A percentile compares a stretch with the other conserved stretches of the same genome.
Conservation (phyloP, 53 echinoderm and acorn worm species). For the Apostichopus leukothele region DNA sequence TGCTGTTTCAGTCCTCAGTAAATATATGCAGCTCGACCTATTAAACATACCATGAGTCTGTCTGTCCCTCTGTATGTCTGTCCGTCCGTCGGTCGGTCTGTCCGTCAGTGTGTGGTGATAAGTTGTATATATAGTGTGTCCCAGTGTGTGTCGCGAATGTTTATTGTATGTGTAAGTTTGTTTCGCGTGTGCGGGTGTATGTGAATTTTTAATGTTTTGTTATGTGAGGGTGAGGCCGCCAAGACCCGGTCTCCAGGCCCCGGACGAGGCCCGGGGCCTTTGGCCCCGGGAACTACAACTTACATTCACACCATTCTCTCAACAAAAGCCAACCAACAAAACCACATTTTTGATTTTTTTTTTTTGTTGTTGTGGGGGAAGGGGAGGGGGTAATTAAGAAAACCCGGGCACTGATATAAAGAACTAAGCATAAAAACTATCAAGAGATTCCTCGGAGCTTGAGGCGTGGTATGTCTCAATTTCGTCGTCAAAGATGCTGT, state of each 20-base stretch:
- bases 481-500: background rate
- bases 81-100: too few species aligned
- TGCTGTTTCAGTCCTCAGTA: too few species aligned
- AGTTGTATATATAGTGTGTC: background rate
- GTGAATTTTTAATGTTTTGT: background rate
- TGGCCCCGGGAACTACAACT: background rate
- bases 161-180: background rate
- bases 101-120: background rate
- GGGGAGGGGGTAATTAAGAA: background rate
- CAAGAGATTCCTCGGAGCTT: background rate
- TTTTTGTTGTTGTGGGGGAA: background rate
- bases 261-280: background rate
- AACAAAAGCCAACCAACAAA: background rate
- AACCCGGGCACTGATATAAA: background rate
- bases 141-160: background rate
- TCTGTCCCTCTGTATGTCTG: too few species aligned
- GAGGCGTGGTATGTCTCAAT: background rate
- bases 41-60: too few species aligned
- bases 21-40: too few species aligned
- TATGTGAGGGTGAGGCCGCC: background rate
- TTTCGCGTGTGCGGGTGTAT: background rate
- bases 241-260: background rate
- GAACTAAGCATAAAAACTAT: background rate
- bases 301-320: background rate
- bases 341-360: background rate